Conservation (phyloP, 2,888 invertebrate genomes). For the Melinopterus prodromus region DNA sequence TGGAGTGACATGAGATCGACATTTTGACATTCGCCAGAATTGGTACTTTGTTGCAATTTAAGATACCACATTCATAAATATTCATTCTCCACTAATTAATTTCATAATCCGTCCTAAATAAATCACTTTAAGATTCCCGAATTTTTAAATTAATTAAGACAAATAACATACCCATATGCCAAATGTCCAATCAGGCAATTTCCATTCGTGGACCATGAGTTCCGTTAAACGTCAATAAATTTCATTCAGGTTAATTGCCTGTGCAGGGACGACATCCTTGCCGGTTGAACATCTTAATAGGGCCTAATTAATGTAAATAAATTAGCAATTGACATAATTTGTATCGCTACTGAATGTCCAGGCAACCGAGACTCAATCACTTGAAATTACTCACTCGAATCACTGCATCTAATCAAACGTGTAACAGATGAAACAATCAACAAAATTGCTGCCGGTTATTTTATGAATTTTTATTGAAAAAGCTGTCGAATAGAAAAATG, state of each 20-base stretch:
- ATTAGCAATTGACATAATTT: slow-evolving; percentile 4
- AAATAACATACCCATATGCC: background rate
- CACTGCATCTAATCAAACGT: background rate
- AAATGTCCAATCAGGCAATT: background rate
- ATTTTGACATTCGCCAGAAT: too few species aligned
- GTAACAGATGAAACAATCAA: background rate
- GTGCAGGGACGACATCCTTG: background rate
- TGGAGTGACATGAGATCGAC: too few species aligned
- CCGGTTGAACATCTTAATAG: background rate
- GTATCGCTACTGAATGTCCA: background rate
- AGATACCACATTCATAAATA: background rate
- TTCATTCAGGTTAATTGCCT: background rate
- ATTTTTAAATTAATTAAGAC: background rate
- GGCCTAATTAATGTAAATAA: background rate
- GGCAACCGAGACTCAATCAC: background rate
- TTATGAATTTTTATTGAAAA: background rate
- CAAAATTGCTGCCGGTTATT: background rate
- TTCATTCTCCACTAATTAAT: background rate
- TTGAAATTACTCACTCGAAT: background rate
- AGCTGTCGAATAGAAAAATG: background rate
- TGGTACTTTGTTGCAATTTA: background rate
- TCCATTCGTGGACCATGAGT: background rate
- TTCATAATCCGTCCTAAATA: background rate
- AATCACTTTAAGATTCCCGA: background rate
- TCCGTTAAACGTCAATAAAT: background rate